phyloP scores from a whole-genome alignment of 2,888 invertebrate species.

The Apamea monoglypha region DNA sequence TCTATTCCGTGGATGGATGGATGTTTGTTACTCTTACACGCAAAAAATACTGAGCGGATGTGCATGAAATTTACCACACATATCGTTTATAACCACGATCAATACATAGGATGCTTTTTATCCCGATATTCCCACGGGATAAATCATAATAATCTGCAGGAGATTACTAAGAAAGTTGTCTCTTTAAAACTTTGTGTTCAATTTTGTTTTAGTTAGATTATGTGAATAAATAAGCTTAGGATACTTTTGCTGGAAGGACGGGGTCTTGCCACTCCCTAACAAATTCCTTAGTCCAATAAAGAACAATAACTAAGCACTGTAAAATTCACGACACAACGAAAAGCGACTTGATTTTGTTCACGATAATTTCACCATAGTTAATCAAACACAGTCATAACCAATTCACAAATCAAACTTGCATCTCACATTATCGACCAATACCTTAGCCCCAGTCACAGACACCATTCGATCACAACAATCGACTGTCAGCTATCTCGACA shows the following conservation, averaged over 20 bases:
- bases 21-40: no score
- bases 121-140: no score
- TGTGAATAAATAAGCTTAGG: neutral
- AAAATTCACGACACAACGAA: neutral
- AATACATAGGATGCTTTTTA: no score
- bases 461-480: constrained; percentile 22
- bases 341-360: rapidly evolving
- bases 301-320: neutral
- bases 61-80: no score
- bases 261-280: neutral
- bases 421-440: neutral
- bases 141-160: neutral
- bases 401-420: neutral
- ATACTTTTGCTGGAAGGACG: neutral
- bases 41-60: no score
- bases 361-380: neutral
- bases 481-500: constrained; percentile 47
- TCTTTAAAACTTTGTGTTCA: neutral
- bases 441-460: neutral
- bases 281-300: neutral
- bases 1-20: no score
- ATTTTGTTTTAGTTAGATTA: neutral
- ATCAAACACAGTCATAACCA: neutral
- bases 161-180: no score
- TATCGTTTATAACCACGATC: no score